These are phyloP conservation scores for Scaptomyza tumidula DNA, from an alignment of 2,888 invertebrate genomes.

Conservation along the genomic window DNA sequence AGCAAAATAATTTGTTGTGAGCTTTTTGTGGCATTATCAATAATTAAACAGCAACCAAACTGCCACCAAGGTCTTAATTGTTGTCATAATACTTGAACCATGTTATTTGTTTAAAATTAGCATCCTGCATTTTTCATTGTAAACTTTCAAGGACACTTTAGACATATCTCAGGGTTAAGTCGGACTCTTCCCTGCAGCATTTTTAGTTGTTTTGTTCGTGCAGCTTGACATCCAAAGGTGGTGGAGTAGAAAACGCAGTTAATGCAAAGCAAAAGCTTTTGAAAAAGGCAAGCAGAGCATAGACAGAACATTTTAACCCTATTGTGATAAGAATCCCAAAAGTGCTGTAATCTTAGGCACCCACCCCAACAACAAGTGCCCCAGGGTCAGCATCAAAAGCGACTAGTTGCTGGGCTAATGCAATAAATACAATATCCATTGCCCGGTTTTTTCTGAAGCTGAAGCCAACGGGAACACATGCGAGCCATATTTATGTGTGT, in stretches of 20 bases:
- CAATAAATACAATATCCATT: slow-evolving; percentile 68
- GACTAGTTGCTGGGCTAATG: slow-evolving; percentile 41
- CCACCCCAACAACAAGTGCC: background rate
- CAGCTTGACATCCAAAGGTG: slow-evolving; percentile 32
- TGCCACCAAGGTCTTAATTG: slow-evolving; percentile 56
- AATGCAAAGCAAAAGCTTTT: slow-evolving; percentile 46
- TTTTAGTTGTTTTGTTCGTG: slow-evolving; percentile 6
- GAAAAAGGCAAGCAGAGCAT: slow-evolving; percentile 38
- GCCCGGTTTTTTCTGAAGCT: slow-evolving; percentile 15
- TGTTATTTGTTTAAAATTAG: background rate
- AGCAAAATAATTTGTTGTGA: slow-evolving; percentile 45
- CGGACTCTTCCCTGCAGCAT: background rate
- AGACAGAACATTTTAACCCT: slow-evolving; percentile 54
- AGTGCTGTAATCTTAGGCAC: slow-evolving; percentile 38
- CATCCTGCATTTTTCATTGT: background rate
- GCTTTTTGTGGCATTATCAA: slow-evolving; percentile 35
- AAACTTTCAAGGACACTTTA: background rate
- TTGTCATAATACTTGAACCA: slow-evolving; percentile 71
- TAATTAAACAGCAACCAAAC: slow-evolving; percentile 63
- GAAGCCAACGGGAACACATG: slow-evolving; percentile 53
- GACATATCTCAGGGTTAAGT: background rate
- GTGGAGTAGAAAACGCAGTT: slow-evolving; percentile 51
- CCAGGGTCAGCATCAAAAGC: slow-evolving; percentile 20
- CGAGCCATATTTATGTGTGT: slow-evolving; percentile 54
- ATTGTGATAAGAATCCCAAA: slow-evolving; percentile 56